Evolutionary conservation across 2,797 vertebrate genomes (phyloP).

Genomic region (Crotalus adamanteus): DNA sequence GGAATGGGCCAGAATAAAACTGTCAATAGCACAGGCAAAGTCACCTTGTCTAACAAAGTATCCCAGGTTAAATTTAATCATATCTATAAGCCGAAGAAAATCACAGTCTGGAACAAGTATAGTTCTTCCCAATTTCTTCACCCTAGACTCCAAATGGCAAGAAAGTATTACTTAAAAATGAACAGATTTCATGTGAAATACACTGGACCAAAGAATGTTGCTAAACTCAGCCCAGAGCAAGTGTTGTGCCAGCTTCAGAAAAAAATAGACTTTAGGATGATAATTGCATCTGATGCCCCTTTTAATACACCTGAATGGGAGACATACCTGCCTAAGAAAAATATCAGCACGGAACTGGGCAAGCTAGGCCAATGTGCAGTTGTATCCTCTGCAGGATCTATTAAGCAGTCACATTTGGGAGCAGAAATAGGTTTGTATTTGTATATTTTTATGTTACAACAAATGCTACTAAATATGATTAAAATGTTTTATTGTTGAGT

Average conservation of each 20-base stretch:
- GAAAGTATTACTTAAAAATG: conserved; percentile 68
- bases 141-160: conserved; percentile 68
- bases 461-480: not conserved
- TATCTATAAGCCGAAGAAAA: not conserved
- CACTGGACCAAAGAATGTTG: conserved; percentile 53
- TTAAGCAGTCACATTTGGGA: conserved; percentile 73
- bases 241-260: conserved; percentile 70
- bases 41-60: not conserved
- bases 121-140: conserved; percentile 72
- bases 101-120: conserved; percentile 75
- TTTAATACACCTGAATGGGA: conserved; percentile 69
- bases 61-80: conserved; percentile 9
- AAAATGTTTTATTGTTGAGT: not conserved
- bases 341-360: conserved; percentile 67
- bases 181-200: conserved; percentile 75
- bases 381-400: conserved; percentile 76
- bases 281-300: conserved; percentile 68
- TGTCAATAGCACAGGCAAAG: conserved; percentile 14
- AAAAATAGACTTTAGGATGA: conserved; percentile 69
- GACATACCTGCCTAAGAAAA: conserved; percentile 65
- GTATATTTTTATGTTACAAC: not conserved
- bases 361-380: conserved; percentile 72
- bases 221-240: conserved; percentile 60
- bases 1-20: conserved; percentile 2
- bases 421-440: conserved; percentile 75